Base-by-base conservation (phyloP, 2,113 vertebrate genomes). In the Hippocampus barbouri region DNA sequence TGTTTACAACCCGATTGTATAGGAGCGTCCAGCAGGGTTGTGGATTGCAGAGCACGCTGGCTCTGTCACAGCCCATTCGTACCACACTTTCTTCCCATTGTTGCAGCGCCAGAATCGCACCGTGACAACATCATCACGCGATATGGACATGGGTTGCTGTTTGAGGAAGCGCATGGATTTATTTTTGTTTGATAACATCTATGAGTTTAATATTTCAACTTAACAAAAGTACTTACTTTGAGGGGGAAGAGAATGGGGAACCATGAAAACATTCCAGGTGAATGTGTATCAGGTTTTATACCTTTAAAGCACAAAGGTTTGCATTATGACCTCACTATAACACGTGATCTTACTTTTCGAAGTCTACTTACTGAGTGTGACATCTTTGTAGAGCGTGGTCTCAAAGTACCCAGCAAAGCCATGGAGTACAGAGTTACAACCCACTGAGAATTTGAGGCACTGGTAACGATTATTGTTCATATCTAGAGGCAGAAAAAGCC, bases 261-360 rank as follows among this genome's bases (percentile, higher is more conserved):
- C 95, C 96, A 97, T 1, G 96, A 97, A 87, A 97, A 97, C 96
- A 97, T 97, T 43, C 96, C 95, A n/a, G 96, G 94, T 23, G 96
- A 97, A 83, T 97, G 96, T 0, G 95, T 97, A 6, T 95, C 94
- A 64, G 96, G 96, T 78, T 94, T 95, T 81, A 97, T 97, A 90
- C 96, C 96, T 97, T 71, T 12, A 53, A 80, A 10, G 68, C 8
- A 65, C 61, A 69, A 70, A 2, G 7, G 23, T 38, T 47, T 27
- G 10, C 14, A 51, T 21, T 68, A 27, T 47, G 1, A 41, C 18
- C 0, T 47, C 18, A 60, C 21, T 10, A 30, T 0, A 45, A 9
- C 1, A 41, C 1, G 21, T 2, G 0, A n/a, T 8, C 59, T 49
- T 5, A 5, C 41, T 49, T 67, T n/a, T 5, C 4, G 5, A 57